Conservation (phyloP, 2,797 vertebrate species). For the Champsocephalus esox region DNA sequence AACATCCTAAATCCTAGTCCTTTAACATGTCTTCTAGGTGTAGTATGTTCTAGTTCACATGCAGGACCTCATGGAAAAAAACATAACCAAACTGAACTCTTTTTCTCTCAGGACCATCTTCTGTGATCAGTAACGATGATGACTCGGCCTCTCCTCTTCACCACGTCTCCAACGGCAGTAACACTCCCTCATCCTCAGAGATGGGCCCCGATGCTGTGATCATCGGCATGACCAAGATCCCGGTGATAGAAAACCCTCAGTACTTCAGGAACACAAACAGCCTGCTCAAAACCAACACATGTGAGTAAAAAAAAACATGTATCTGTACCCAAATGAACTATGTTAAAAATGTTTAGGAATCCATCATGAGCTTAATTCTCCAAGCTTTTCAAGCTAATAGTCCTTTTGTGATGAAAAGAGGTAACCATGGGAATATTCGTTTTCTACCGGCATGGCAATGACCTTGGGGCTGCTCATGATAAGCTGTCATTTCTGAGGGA, state of each 20-base stretch:
- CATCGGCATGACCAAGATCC: conserved; percentile 99
- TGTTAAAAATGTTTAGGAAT: background rate
- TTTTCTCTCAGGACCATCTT: conserved; percentile 89
- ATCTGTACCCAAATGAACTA: background rate
- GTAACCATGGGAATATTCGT: conserved; percentile 47
- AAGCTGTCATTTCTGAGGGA: conserved; percentile 38
- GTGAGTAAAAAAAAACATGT: conserved; percentile 82
- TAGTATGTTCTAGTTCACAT: background rate
- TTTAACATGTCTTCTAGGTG: conserved; percentile 8
- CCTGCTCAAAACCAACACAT: conserved; percentile 95
- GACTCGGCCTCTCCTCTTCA: conserved; percentile 98
- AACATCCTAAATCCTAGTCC: conserved; percentile 35
- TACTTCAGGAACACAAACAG: conserved; percentile 98
- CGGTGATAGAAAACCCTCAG: conserved; percentile 99
- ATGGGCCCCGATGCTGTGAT: conserved; percentile 95
- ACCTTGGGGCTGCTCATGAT: conserved; percentile 60
- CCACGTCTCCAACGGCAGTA: conserved; percentile 97
- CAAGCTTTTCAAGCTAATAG: conserved; percentile 4
- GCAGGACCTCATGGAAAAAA: background rate
- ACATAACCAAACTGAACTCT: conserved; percentile 23
- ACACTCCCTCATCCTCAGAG: conserved; percentile 96
- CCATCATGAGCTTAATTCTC: background rate
- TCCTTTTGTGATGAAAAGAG: conserved; percentile 1
- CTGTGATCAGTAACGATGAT: conserved; percentile 97
- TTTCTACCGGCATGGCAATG: conserved; percentile 54